Conservation (phyloP, 2,113 vertebrate genomes). For the Ictalurus punctatus region DNA sequence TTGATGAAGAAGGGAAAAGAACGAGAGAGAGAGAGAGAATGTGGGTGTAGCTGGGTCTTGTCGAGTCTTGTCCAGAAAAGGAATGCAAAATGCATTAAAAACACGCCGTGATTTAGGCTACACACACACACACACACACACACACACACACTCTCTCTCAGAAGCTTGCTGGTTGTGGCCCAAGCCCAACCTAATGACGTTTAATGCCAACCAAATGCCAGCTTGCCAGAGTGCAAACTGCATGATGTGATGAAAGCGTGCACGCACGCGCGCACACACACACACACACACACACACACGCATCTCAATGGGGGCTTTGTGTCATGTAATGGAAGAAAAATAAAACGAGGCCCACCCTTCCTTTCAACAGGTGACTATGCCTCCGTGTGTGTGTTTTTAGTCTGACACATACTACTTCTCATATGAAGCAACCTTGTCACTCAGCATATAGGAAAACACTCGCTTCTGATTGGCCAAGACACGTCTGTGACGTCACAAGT, state of each 20-base stretch:
- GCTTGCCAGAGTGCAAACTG: neutral
- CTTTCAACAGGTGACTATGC: neutral
- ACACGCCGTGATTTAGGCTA: no score
- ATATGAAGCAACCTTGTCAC: neutral
- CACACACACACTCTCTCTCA: neutral
- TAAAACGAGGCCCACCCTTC: neutral
- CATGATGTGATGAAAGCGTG: conserved; percentile 8
- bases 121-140: neutral
- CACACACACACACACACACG: neutral
- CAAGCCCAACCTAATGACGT: neutral
- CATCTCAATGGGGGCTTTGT: conserved; percentile 39
- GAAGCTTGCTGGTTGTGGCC: neutral
- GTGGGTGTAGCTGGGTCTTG: conserved; percentile 26
- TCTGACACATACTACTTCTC: neutral
- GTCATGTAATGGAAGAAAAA: conserved; percentile 32
- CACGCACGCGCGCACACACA: neutral
- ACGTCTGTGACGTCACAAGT: neutral
- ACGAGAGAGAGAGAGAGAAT: neutral
- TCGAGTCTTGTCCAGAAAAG: conserved; percentile 30
- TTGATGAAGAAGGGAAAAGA: neutral
- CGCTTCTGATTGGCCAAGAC: neutral
- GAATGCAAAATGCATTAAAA: conserved; percentile 25
- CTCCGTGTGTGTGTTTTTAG: neutral
- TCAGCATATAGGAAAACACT: neutral
- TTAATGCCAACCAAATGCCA: conserved; percentile 25